Percentiles rank a stretch among this genome's conserved stretches.
Evolutionary conservation across 2,888 invertebrate species (phyloP).

Genomic region (Microdon myrmicae): DNA sequence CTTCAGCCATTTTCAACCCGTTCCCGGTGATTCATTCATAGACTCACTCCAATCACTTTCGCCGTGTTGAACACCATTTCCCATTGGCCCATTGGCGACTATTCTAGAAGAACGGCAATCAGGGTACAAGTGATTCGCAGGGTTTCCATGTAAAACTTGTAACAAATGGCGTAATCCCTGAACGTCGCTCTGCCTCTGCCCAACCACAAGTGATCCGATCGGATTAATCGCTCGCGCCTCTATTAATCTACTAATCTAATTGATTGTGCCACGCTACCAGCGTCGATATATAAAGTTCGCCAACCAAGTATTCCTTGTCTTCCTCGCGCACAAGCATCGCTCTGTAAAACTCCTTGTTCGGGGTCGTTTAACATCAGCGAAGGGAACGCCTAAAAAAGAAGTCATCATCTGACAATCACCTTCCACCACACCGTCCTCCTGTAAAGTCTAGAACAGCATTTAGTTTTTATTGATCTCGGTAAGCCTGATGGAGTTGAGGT

Average conservation of each 20-base stretch:
- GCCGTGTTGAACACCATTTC: too few species aligned
- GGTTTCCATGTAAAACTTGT: too few species aligned
- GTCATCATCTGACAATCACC: conserved; percentile 42
- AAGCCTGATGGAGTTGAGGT: conserved; percentile 34
- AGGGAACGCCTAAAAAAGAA: conserved; percentile 37
- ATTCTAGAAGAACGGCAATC: too few species aligned
- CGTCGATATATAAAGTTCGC: conserved; percentile 43
- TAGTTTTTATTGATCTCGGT: conserved; percentile 27
- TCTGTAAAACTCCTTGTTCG: conserved; percentile 48
- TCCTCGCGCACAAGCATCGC: conserved; percentile 42
- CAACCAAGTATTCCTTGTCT: conserved; percentile 37
- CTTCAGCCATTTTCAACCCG: too few species aligned
- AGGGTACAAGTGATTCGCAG: too few species aligned
- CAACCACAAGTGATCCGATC: too few species aligned
- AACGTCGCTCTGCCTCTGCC: too few species aligned
- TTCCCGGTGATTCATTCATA: too few species aligned
- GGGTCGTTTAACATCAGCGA: conserved; percentile 47
- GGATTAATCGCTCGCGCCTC: conserved; percentile 45
- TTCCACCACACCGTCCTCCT: conserved; percentile 8
- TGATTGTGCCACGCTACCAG: conserved; percentile 49
- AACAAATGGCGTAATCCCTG: too few species aligned
- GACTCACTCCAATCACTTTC: too few species aligned
- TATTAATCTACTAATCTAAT: conserved; percentile 50
- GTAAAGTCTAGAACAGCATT: conserved; percentile 4
- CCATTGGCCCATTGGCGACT: too few species aligned